Evolutionary conservation across 2,113 vertebrate species (phyloP), one percentile per base, ranked within the genome.

Genomic region (Ochotona curzoniae): DNA sequence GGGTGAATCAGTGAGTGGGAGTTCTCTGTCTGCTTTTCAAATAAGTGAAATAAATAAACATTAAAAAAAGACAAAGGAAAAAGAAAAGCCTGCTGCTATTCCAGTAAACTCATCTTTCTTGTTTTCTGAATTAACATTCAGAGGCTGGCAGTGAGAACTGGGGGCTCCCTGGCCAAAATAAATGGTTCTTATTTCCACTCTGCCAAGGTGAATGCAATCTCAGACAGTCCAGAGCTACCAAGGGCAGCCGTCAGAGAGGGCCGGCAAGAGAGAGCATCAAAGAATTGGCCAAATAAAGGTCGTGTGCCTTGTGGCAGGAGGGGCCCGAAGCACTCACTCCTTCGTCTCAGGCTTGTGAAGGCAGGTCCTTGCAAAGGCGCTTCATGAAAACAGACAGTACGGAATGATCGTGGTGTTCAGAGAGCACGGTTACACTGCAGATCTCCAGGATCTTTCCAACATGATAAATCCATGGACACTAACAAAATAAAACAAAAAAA

Each of bases 321-420:
- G 8, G 67, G 54, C 23, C 35, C n/a, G 18, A 49, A n/a, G 14
- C 63, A 12, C 38, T 0, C 26, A 63, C 14, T 57, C 32, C n/a
- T 63, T 35, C 20, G 47, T 28, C 70, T 49, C 28, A 26, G n/a
- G n/a, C n/a, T n/a, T n/a, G n/a, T n/a, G n/a, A n/a, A n/a, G n/a
- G n/a, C n/a, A n/a, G n/a, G n/a, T 47, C 28, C 32, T 70, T 2
- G 17, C 30, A 66, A 71, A 91, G 61, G 49, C 57, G 83, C 73
- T 26, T 63, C 32, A 66, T 57, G 67, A 47, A 74, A 85, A 90
- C 60, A 47, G 74, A 73, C 54, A 54, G 20, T 76, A 49, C 82
- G 73, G 87, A 92, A 74, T 67, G 71, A 76, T 14, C 87, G 69
- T 82, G 60, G 26, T 83, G 71, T 70, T 85, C 44, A 12, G 79